These are phyloP conservation scores for Philotrypesis tridentata DNA, from an alignment of 1,140 invertebrate genomes.

Conservation along the genomic window DNA sequence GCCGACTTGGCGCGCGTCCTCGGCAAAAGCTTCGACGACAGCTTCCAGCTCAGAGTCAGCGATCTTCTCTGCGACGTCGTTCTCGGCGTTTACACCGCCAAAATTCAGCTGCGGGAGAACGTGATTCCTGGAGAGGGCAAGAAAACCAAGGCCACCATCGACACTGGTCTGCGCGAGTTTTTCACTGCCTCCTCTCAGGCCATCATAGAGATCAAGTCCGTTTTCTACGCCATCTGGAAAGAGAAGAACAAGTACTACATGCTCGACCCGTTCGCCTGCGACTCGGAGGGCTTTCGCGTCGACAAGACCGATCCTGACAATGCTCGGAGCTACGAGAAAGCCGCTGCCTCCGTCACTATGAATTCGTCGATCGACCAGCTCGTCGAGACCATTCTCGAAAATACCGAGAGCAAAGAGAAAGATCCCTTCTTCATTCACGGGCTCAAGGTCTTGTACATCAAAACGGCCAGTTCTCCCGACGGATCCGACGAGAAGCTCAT, in stretches of 20 bases:
- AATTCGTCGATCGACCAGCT: conserved; percentile 64
- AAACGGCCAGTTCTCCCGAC: conserved; percentile 51
- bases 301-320: conserved; percentile 45
- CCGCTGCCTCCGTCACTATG: conserved; percentile 64
- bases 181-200: conserved; percentile 57
- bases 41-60: conserved; percentile 60
- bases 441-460: conserved; percentile 64
- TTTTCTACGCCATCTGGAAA: conserved; percentile 68
- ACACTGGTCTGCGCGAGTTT: conserved; percentile 58
- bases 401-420: conserved; percentile 61
- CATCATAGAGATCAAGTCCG: conserved; percentile 65
- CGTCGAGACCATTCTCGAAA: conserved; percentile 62
- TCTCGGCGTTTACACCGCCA: conserved; percentile 66
- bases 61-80: conserved; percentile 67
- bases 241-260: conserved; percentile 64
- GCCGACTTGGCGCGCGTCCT: conserved; percentile 63
- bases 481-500: conserved; percentile 60
- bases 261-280: conserved; percentile 67
- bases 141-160: conserved; percentile 57
- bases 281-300: conserved; percentile 63
- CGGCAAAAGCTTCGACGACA: conserved; percentile 59
- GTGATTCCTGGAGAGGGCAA: conserved; percentile 59
- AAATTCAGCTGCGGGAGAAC: conserved; percentile 64
- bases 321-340: conserved; percentile 44
- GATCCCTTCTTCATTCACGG: conserved; percentile 67